Percentiles rank a stretch among this genome's conserved stretches.
Evolutionary conservation across 2,797 vertebrate species (phyloP).

Genomic region (Epinephelus malabaricus): DNA sequence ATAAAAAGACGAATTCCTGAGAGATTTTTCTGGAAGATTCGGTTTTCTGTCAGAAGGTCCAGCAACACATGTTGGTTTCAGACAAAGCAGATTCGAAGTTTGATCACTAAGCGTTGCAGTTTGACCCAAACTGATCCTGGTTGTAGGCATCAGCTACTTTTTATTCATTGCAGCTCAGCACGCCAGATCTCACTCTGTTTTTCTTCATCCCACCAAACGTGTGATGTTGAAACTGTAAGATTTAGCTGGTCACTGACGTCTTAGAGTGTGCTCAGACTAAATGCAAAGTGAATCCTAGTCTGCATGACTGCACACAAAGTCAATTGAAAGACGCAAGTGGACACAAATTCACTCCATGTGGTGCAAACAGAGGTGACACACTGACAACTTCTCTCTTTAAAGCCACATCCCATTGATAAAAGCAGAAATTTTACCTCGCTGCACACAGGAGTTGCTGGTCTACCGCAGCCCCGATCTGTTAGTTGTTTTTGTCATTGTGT

Average conservation of each 20-base stretch:
- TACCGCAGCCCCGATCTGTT: too few species aligned
- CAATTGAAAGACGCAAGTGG: not conserved
- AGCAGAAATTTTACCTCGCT: too few species aligned
- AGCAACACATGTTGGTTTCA: constrained; percentile 10
- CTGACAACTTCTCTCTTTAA: too few species aligned
- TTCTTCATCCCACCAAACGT: not conserved
- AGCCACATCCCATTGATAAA: too few species aligned
- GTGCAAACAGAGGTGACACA: not conserved
- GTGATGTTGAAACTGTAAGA: not conserved
- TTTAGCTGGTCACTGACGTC: not conserved
- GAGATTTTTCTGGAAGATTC: not conserved
- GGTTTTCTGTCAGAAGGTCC: not conserved
- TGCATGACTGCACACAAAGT: not conserved
- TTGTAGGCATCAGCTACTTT: not conserved
- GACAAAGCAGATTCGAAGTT: constrained; percentile 1
- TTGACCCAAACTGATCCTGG: constrained; percentile 18
- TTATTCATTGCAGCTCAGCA: not conserved
- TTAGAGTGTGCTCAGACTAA: not conserved
- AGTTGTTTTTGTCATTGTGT: too few species aligned
- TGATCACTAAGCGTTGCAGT: not conserved
- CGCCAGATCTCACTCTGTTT: not conserved
- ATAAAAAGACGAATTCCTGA: not conserved
- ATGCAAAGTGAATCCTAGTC: not conserved
- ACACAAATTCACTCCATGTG: not conserved
- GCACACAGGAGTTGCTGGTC: too few species aligned